phyloP scores from a whole-genome alignment of 1,140 invertebrate genomes.

The Watersipora subatra region DNA sequence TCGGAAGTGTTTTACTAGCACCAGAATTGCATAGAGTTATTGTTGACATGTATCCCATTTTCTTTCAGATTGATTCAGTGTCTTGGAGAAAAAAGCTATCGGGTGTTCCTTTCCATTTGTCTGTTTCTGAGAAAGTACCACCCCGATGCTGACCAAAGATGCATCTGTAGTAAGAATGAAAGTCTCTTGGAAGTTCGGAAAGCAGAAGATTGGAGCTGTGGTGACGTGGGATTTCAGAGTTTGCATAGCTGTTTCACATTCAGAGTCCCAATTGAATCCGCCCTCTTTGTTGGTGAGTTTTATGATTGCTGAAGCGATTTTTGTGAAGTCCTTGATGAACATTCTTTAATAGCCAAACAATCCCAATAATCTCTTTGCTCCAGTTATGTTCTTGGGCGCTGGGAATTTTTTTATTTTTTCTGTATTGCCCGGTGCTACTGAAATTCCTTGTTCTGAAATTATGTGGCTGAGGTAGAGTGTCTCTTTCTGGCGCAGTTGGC shows the following conservation, averaged over 20 bases:
- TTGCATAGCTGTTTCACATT: conserved; percentile 9
- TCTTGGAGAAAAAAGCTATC: background rate
- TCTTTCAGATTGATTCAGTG: background rate
- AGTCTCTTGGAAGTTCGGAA: background rate
- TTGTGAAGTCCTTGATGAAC: conserved; percentile 12
- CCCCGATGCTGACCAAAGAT: background rate
- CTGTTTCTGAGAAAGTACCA: conserved; percentile 5
- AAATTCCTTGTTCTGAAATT: conserved; percentile 12
- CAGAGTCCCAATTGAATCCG: conserved; percentile 10
- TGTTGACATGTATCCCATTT: background rate
- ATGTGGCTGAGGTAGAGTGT: conserved; percentile 15
- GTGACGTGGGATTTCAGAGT: conserved; percentile 9
- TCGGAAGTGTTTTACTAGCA: conserved; percentile 3
- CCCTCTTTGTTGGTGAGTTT: conserved; percentile 6
- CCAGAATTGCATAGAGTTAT: conserved; percentile 8
- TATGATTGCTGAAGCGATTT: conserved; percentile 10
- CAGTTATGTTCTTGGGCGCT: conserved; percentile 7
- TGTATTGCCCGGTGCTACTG: conserved; percentile 11
- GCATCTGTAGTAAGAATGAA: conserved; percentile 7
- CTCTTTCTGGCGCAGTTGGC: conserved; percentile 7
- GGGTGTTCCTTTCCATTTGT: background rate
- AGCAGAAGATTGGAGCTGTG: conserved; percentile 9
- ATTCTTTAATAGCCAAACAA: conserved; percentile 13
- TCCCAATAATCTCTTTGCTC: conserved; percentile 12
- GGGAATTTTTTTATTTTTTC: conserved; percentile 10